Evolutionary conservation across 2,797 vertebrate species (phyloP).

Genomic region (Acestrorhynchus altus): DNA sequence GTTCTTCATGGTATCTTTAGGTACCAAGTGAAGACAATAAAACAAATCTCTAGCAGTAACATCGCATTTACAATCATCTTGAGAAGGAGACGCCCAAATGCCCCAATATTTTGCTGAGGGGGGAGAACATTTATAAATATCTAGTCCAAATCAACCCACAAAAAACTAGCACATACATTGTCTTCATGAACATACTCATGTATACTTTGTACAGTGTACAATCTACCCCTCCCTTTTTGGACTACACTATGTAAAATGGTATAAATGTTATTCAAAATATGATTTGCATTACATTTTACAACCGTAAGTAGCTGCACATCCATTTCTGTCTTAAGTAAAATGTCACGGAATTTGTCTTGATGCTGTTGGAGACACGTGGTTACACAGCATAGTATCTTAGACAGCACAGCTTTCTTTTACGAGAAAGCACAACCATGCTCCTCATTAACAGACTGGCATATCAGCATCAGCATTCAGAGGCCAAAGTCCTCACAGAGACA

Average conservation of each 20-base stretch:
- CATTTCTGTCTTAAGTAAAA: too few species aligned
- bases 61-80: too few species aligned
- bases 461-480: neutral
- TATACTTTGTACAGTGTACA: slow-evolving; percentile 11
- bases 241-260: slow-evolving; percentile 15
- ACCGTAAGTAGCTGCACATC: too few species aligned
- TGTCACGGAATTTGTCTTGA: too few species aligned
- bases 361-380: too few species aligned
- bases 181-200: slow-evolving; percentile 23
- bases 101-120: too few species aligned
- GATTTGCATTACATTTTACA: slow-evolving; percentile 13
- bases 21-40: neutral
- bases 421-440: slow-evolving; percentile 8
- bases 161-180: slow-evolving; percentile 25
- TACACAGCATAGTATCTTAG: too few species aligned
- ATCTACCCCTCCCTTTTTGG: neutral
- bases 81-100: too few species aligned
- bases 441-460: neutral
- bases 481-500: neutral
- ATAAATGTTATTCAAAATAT: slow-evolving; percentile 35
- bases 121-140: too few species aligned
- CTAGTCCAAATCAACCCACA: slow-evolving; percentile 7
- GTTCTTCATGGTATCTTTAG: neutral
- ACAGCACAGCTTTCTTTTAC: slow-evolving; percentile 11
- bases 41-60: too few species aligned